Evolutionary conservation across 2,888 invertebrate species (phyloP).

Genomic region (Panzeria rudis): DNA sequence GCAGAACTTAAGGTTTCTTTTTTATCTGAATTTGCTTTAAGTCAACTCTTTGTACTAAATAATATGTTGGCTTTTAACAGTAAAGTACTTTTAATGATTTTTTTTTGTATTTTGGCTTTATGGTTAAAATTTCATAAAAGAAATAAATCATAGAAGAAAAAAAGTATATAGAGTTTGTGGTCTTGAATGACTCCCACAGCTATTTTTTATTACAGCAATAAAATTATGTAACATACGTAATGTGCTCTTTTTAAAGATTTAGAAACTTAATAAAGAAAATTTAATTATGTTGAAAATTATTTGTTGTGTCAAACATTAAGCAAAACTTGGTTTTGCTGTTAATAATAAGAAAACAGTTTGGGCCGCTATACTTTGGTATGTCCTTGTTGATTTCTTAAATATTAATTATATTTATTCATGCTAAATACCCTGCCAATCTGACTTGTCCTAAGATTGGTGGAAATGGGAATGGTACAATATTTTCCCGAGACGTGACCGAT

Average conservation of each 20-base stretch:
- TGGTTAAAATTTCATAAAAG: slow-evolving; percentile 48
- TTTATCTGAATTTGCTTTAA: slow-evolving; percentile 5
- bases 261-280: slow-evolving; percentile 29
- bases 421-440: no score
- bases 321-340: no score
- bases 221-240: slow-evolving; percentile 46
- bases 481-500: no score
- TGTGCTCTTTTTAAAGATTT: neutral
- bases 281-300: slow-evolving; percentile 37
- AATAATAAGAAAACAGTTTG: no score
- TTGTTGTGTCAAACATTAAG: slow-evolving; percentile 7
- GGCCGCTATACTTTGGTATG: neutral
- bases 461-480: no score
- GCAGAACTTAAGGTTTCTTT: slow-evolving; percentile 51
- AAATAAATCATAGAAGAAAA: slow-evolving; percentile 26
- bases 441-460: no score
- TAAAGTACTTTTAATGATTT: neutral
- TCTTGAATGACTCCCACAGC: slow-evolving; percentile 67
- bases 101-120: slow-evolving; percentile 30
- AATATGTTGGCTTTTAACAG: neutral
- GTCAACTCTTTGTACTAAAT: slow-evolving; percentile 12
- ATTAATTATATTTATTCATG: no score
- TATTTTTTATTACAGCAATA: slow-evolving; percentile 40
- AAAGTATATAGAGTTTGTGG: slow-evolving; percentile 49
- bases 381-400: neutral